Conservation (phyloP, 2,888 invertebrate species). For the Dasysyrphus albostriatus region DNA sequence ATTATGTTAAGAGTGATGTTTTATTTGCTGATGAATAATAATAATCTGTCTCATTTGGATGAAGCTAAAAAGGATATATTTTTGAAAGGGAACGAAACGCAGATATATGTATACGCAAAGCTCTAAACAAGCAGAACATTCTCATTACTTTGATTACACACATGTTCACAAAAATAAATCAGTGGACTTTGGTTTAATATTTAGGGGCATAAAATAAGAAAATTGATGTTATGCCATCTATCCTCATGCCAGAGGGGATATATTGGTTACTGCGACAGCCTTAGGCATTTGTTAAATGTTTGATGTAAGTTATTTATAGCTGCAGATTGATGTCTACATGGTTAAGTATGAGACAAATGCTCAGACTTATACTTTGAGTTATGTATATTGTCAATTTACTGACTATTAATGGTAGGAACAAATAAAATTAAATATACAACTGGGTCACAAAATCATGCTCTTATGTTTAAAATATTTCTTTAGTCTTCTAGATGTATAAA, state of each 20-base stretch:
- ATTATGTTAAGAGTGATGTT: background rate
- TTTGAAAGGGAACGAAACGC: background rate
- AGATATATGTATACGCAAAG: background rate
- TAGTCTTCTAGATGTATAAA: no score
- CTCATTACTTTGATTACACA: background rate
- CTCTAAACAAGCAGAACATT: background rate
- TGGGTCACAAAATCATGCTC: no score
- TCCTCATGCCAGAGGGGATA: background rate
- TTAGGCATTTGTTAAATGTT: background rate
- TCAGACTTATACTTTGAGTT: background rate
- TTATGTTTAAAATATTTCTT: no score
- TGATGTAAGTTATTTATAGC: background rate
- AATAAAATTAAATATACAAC: no score
- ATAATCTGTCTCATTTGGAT: background rate
- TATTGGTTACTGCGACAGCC: background rate
- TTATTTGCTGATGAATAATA: background rate
- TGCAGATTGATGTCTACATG: background rate
- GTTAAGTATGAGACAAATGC: background rate
- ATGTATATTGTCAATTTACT: background rate
- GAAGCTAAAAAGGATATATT: slow-evolving; percentile 4
- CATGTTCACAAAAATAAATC: slow-evolving; percentile 2
- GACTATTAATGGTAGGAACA: background rate
- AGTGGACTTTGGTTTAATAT: slow-evolving; percentile 2
- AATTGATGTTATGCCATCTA: slow-evolving; percentile 19
- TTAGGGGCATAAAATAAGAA: background rate